Conservation (phyloP, 2,797 vertebrate genomes). For the Sebastes steindachneri region DNA sequence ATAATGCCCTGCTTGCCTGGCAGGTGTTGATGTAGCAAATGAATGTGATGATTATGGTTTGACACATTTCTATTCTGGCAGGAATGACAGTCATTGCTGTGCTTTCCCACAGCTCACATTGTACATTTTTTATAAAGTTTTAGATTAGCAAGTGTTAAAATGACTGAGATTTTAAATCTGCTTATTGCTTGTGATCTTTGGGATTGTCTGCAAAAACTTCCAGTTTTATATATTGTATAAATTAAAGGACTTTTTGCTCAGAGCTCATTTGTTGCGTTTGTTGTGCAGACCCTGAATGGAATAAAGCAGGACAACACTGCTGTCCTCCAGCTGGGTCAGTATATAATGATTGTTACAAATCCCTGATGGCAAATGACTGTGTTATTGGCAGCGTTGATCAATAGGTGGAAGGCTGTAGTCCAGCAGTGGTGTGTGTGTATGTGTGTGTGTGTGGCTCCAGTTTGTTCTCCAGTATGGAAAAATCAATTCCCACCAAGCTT, state of each 20-base stretch:
- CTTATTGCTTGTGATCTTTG: neutral
- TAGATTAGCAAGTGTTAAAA: constrained; percentile 42
- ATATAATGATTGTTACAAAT: constrained; percentile 76
- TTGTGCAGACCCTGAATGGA: constrained; percentile 22
- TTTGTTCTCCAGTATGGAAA: constrained; percentile 69
- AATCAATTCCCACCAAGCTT: constrained; percentile 73
- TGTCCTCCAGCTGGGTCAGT: constrained; percentile 67
- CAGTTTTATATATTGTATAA: neutral
- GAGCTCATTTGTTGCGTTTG: constrained; percentile 27
- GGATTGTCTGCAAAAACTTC: neutral
- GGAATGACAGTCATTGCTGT: constrained; percentile 50
- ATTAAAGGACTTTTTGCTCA: constrained; percentile 20
- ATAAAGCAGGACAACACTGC: constrained; percentile 51
- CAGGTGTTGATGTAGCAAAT: constrained; percentile 62
- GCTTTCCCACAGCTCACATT: constrained; percentile 41
- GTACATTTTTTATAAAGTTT: constrained; percentile 13
- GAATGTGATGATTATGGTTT: constrained; percentile 63
- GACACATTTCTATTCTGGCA: constrained; percentile 65
- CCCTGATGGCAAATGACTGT: constrained; percentile 74
- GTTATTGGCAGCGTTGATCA: constrained; percentile 78
- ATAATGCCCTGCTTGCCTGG: constrained; percentile 50
- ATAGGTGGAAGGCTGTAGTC: constrained; percentile 68
- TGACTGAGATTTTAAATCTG: constrained; percentile 28
- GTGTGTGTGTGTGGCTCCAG: constrained; percentile 32
- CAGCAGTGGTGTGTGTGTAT: constrained; percentile 6